Percentiles rank a stretch among this genome's conserved stretches.
phyloP scores from a whole-genome alignment of 2,888 invertebrate genomes.

The Megastigmus dorsalis region DNA sequence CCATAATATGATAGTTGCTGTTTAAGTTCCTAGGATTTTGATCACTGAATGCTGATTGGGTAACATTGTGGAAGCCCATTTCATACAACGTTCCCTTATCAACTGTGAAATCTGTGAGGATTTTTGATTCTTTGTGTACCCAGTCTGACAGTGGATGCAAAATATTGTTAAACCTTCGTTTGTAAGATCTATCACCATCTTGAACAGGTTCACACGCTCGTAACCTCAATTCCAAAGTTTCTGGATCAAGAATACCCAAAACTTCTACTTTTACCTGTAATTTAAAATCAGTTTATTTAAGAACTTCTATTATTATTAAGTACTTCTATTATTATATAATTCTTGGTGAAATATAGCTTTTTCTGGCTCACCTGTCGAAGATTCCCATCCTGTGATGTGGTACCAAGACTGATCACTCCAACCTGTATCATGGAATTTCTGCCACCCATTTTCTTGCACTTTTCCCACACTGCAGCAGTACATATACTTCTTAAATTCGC shows the following conservation, averaged over 20 bases:
- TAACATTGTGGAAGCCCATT: slow-evolving; percentile 87
- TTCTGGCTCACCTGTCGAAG: slow-evolving; percentile 75
- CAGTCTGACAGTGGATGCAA: slow-evolving; percentile 85
- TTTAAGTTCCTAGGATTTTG: slow-evolving; percentile 76
- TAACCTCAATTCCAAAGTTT: slow-evolving; percentile 81
- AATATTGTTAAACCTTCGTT: slow-evolving; percentile 88
- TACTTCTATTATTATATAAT: slow-evolving; percentile 3
- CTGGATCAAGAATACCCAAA: slow-evolving; percentile 86
- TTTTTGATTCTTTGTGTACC: slow-evolving; percentile 86
- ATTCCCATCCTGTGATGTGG: slow-evolving; percentile 84
- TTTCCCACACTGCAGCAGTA: slow-evolving; percentile 87
- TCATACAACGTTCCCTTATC: slow-evolving; percentile 85
- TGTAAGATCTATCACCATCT: slow-evolving; percentile 86
- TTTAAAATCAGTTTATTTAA: too few relatives aligned
- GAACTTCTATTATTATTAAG: background rate
- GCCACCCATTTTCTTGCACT: slow-evolving; percentile 85
- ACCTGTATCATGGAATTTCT: slow-evolving; percentile 74
- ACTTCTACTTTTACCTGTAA: slow-evolving; percentile 89
- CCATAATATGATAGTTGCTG: slow-evolving; percentile 88
- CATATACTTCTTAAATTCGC: slow-evolving; percentile 86
- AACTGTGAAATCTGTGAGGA: slow-evolving; percentile 89
- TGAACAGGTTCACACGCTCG: slow-evolving; percentile 88
- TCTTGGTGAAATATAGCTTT: too few relatives aligned
- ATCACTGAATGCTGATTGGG: slow-evolving; percentile 78
- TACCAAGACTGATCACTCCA: slow-evolving; percentile 91